Conservation (phyloP, 2,797 vertebrate genomes). For the Xerus rutilus region DNA sequence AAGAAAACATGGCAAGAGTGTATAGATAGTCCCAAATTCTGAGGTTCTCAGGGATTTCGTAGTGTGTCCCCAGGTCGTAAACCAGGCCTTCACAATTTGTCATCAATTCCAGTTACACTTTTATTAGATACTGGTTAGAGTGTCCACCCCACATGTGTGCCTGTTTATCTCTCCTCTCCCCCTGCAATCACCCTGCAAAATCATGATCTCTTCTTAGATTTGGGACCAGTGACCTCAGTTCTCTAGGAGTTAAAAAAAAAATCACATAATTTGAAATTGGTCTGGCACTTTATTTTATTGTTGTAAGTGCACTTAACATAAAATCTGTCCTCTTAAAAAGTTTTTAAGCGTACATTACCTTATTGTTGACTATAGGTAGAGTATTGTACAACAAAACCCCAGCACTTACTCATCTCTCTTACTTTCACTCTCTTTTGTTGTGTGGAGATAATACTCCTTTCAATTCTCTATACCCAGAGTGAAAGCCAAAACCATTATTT, state of each 20-base stretch:
- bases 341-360: not conserved
- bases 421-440: not conserved
- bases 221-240: not conserved
- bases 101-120: not conserved
- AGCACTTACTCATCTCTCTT: not conserved
- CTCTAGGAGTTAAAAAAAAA: constrained; percentile 33
- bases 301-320: not conserved
- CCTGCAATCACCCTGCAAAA: not conserved
- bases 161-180: not conserved
- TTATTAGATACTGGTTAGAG: not conserved
- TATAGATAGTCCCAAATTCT: not conserved
- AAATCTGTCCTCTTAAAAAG: not conserved
- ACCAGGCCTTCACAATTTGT: not conserved
- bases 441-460: not conserved
- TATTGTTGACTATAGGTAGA: not conserved
- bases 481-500: constrained; percentile 8
- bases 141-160: not conserved
- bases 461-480: not conserved
- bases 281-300: not conserved
- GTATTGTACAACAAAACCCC: not conserved
- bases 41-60: not conserved
- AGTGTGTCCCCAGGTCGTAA: not conserved
- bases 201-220: not conserved
- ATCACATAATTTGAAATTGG: not conserved
- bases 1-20: not conserved